Percentiles rank a stretch among this genome's conserved stretches.
These are phyloP conservation scores for Eupithecia vulgata DNA, from an alignment of 2,888 invertebrate genomes.

Conservation along the genomic window DNA sequence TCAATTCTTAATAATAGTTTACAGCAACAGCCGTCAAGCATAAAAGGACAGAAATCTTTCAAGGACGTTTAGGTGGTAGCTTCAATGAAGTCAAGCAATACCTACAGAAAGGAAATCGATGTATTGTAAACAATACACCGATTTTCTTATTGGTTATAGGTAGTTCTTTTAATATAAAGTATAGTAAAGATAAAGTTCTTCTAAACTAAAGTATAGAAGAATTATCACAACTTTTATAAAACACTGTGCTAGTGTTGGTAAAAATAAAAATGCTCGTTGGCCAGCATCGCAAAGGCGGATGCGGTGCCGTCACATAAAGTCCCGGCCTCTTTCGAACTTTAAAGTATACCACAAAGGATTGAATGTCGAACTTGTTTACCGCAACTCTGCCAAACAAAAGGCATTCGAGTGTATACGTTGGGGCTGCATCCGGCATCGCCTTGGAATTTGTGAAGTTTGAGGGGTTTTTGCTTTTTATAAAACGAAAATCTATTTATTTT, in stretches of 20 bases:
- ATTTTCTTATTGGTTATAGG: too few relatives aligned
- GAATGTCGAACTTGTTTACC: constrained; percentile 78
- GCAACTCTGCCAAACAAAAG: constrained; percentile 72
- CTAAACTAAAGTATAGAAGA: not conserved
- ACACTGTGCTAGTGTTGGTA: constrained; percentile 29
- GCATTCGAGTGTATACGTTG: constrained; percentile 61
- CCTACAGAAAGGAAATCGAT: not conserved
- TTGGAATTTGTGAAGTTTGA: not conserved
- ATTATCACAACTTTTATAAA: not conserved
- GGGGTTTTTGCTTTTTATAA: not conserved
- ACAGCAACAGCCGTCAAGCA: not conserved
- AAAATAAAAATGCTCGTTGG: constrained; percentile 62
- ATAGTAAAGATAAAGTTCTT: too few relatives aligned
- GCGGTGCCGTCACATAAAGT: constrained; percentile 60
- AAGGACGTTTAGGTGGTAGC: not conserved
- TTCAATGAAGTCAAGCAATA: not conserved
- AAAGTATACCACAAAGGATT: constrained; percentile 78
- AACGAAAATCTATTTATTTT: not conserved
- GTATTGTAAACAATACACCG: too few relatives aligned
- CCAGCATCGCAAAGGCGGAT: constrained; percentile 44
- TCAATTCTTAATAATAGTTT: not conserved
- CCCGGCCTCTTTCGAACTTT: constrained; percentile 65
- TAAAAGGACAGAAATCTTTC: not conserved
- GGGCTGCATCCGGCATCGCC: not conserved
- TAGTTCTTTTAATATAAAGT: too few relatives aligned